Base-by-base conservation (phyloP, 1,140 invertebrate genomes). In the Polypedilum vanderplanki region DNA sequence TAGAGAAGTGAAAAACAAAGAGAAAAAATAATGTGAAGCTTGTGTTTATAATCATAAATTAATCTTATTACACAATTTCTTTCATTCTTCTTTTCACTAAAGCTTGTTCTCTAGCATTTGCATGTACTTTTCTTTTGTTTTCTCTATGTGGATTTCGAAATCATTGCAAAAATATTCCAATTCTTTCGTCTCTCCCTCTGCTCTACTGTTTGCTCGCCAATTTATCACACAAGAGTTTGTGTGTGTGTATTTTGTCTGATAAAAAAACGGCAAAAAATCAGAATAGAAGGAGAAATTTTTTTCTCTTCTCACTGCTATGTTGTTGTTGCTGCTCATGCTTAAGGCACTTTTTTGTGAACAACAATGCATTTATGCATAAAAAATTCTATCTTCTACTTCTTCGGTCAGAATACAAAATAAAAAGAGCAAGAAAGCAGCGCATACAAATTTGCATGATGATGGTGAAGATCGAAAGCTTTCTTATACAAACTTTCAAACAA, bases 41-140 rank as follows among this genome's bases (percentile, higher is more conserved):
- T 57, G 46, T 57, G 46, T 57, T 57, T 57, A 57, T 57, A 57
- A 57, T 57, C 46, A 57, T 57, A 57, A 57, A 57, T 57, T 57
- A 57, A 57, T 57, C 46, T 57, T 57, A 57, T 57, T 57, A 57
- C 46, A 57, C 46, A n/a, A n/a, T 57, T 57, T 57, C 46, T 57
- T 57, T 57, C 46, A 4, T 57, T 57, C 46, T 57, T n/a, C 12
- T n/a, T 57, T 15, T 57, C 46, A n/a, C 46, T 33, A 33, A 57
- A n/a, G 46, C 46, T n/a, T n/a, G 12, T 57, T 12, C 46, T 57
- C 46, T 1, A 33, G 24, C 24, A 33, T 57, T 57, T 57, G 46
- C 46, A n/a, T 57, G 3, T 57, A n/a, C 46, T 15, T 15, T 46
- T 46, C 8, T 46, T 15, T 57, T n/a, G 12, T 12, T 57, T 15